phyloP scores from a whole-genome alignment of 2,797 vertebrate genomes.

The Propithecus perrieri region DNA sequence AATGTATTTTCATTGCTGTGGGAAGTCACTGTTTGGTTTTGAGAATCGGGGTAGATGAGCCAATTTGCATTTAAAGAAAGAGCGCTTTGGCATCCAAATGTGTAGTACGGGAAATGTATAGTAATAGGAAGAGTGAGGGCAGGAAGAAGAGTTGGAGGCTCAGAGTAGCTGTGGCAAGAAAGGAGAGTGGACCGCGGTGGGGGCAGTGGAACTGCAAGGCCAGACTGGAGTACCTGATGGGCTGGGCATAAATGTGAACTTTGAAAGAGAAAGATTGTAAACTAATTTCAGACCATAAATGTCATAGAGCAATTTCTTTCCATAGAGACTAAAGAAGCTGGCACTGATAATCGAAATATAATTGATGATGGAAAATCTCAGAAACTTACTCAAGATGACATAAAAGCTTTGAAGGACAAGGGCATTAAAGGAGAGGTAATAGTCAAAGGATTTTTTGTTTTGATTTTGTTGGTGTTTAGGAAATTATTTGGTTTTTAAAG shows the following conservation, averaged over 20 bases:
- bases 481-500: slow-evolving; percentile 37
- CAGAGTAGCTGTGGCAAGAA: neutral
- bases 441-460: slow-evolving; percentile 61
- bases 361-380: slow-evolving; percentile 98
- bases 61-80: neutral
- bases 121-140: neutral
- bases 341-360: slow-evolving; percentile 98
- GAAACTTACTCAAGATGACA: slow-evolving; percentile 98
- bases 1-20: neutral
- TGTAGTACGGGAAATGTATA: neutral
- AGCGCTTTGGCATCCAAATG: neutral
- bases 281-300: slow-evolving; percentile 28
- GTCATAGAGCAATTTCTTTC: slow-evolving; percentile 79
- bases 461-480: slow-evolving; percentile 22
- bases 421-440: slow-evolving; percentile 97
- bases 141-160: neutral
- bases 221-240: neutral
- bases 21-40: neutral
- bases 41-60: neutral
- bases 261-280: slow-evolving; percentile 15
- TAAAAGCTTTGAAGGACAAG: slow-evolving; percentile 97
- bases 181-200: neutral
- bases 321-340: slow-evolving; percentile 94
- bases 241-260: neutral
- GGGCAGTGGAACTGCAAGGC: neutral